These are phyloP conservation scores for Drosophila repleta DNA, from an alignment of 1,140 invertebrate species.

Conservation along the genomic window DNA sequence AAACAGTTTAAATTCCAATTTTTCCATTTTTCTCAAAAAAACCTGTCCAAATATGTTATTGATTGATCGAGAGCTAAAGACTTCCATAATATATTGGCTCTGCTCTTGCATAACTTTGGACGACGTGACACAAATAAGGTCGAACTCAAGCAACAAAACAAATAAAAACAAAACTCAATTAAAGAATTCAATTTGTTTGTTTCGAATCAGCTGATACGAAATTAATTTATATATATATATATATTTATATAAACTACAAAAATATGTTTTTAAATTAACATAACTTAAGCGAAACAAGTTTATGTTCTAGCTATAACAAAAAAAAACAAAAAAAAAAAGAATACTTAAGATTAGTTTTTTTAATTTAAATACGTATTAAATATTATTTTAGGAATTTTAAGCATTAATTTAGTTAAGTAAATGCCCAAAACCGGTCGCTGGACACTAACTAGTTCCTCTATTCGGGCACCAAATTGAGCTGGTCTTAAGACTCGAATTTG, in stretches of 20 bases:
- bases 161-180: not conserved
- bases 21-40: no score
- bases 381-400: constrained; percentile 40
- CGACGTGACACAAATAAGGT: constrained; percentile 11
- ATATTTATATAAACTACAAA: constrained; percentile 9
- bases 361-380: constrained; percentile 42
- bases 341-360: constrained; percentile 27
- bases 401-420: constrained; percentile 43
- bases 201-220: not conserved
- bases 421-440: constrained; percentile 33
- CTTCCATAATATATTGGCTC: no score
- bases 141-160: not conserved
- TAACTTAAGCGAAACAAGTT: constrained; percentile 36
- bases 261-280: constrained; percentile 31
- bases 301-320: not conserved
- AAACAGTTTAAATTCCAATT: no score
- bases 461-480: constrained; percentile 17
- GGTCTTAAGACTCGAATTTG: not conserved
- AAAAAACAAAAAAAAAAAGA: no score
- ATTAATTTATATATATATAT: not conserved
- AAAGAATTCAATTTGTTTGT: constrained; percentile 2
- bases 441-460: constrained; percentile 38
- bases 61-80: no score
- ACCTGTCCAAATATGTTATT: no score
- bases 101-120: not conserved